Percentiles rank a stretch among this genome's conserved stretches.
These are phyloP conservation scores for Hylaeus anthracinus DNA, from an alignment of 1,140 invertebrate species.

Conservation along the genomic window DNA sequence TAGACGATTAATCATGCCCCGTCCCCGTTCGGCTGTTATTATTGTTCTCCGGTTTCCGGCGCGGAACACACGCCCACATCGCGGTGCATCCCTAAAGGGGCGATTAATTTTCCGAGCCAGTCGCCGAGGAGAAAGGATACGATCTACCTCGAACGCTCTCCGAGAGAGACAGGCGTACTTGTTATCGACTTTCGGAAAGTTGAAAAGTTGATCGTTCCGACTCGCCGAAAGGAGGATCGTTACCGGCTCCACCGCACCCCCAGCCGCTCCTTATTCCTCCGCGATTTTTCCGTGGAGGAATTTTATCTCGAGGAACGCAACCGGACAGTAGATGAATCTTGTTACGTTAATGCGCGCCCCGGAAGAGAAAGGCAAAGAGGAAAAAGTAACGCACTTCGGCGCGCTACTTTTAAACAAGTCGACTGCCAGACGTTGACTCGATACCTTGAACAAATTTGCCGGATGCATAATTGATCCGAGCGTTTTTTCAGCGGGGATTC, in stretches of 20 bases:
- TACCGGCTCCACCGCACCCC: background rate
- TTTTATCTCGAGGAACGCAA: background rate
- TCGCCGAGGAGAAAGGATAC: background rate
- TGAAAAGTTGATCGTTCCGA: background rate
- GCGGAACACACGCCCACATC: background rate
- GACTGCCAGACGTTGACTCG: background rate
- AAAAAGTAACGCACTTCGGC: background rate
- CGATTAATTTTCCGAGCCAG: conserved; percentile 20
- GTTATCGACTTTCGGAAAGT: conserved; percentile 33
- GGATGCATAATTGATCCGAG: background rate
- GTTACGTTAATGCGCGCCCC: conserved; percentile 30
- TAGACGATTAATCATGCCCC: conserved; percentile 34
- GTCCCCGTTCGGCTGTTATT: conserved; percentile 17
- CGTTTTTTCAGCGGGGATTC: no score
- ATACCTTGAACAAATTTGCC: conserved; percentile 3
- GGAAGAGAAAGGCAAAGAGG: background rate
- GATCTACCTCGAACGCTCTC: background rate
- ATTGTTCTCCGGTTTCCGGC: conserved; percentile 12
- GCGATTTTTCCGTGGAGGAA: background rate
- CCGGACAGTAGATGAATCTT: conserved; percentile 19
- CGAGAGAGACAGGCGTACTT: conserved; percentile 2
- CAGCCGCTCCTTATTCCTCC: background rate
- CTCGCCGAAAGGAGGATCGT: conserved; percentile 1
- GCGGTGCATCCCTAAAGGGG: background rate
- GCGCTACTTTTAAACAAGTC: conserved; percentile 1